A percentile compares a stretch with the other conserved stretches of the same genome.
Conservation (phyloP, 2,797 vertebrate genomes). For the Cynopterus sphinx region DNA sequence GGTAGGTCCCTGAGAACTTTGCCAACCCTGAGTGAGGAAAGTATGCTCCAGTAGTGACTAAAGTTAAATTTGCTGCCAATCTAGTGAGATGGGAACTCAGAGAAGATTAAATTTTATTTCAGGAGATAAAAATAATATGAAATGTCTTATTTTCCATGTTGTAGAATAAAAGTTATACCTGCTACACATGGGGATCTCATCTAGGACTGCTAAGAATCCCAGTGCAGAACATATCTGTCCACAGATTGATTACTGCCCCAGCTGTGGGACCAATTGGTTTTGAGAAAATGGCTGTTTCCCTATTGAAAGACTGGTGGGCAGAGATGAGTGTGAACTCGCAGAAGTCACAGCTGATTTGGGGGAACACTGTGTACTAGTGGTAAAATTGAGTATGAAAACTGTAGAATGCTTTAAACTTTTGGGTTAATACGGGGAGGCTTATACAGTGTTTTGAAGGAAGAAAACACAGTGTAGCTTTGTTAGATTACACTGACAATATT, state of each 20-base stretch:
- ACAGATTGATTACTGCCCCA: background rate
- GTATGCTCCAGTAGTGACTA: background rate
- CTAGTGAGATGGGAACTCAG: background rate
- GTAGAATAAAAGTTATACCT: conserved; percentile 25
- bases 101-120: conserved; percentile 50
- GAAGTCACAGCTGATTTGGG: conserved; percentile 52
- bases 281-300: background rate
- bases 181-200: background rate
- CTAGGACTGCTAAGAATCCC: background rate
- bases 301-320: conserved; percentile 45
- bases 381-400: conserved; percentile 8
- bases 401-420: background rate
- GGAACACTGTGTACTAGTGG: background rate
- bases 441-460: conserved; percentile 4
- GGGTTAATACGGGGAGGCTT: background rate
- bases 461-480: background rate
- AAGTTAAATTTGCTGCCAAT: conserved; percentile 36
- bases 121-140: conserved; percentile 36
- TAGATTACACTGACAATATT: background rate
- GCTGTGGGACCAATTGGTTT: conserved; percentile 1
- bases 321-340: background rate
- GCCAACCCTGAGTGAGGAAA: conserved; percentile 5
- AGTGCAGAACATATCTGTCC: background rate
- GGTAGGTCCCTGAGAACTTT: background rate
- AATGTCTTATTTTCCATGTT: conserved; percentile 34